Base-by-base conservation (phyloP, 2,888 invertebrate genomes). In the Acrobasis repandana region DNA sequence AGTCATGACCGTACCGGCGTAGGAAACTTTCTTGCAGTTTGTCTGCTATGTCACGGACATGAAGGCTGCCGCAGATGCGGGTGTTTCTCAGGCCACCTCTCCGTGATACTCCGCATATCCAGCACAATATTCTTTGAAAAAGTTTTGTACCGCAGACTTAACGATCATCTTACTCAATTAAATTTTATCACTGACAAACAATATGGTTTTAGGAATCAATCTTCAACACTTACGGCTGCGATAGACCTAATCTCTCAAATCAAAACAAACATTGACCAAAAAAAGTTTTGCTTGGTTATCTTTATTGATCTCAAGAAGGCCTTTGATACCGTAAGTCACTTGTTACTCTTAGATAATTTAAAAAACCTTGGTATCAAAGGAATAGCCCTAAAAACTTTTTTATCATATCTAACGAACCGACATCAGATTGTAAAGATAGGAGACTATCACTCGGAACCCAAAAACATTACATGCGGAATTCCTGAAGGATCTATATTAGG, bases 301-400 rank as follows among this genome's bases (percentile, higher is more conserved):
- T 61, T 61, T 33, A 56, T 61, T 5, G 61, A 61, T 14, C 15
- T 61, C 3, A 61, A 61, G 48, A 60, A 60, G 34, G 61, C 20
- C n/a, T n/a, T n/a, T n/a, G n/a, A n/a, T n/a, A n/a, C n/a, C n/a
- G n/a, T n/a, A n/a, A n/a, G n/a, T n/a, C 56, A 60, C 8, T n/a
- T 11, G 9, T 4, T 56, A 47, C 50, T 61, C 18, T 38, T 61
- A n/a, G 43, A 61, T 9, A 61, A 61, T 28, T 48, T 61, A n/a
- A n/a, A 33, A 43, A n/a, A 50, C 20, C 56, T 61, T 18, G 60
- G 56, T 36, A 47, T 49, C 14, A 28, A 28, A 11, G 33, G 33
- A 20, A 16, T 28, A 11, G 50, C 50, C n/a, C 50, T 43, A 2
- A 11, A 43, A 43, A 43, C 11, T 2, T 43, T 43, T 43, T 11